These are phyloP conservation scores for Agraylea sexmaculata DNA, from an alignment of 1,140 invertebrate species.

Conservation along the genomic window DNA sequence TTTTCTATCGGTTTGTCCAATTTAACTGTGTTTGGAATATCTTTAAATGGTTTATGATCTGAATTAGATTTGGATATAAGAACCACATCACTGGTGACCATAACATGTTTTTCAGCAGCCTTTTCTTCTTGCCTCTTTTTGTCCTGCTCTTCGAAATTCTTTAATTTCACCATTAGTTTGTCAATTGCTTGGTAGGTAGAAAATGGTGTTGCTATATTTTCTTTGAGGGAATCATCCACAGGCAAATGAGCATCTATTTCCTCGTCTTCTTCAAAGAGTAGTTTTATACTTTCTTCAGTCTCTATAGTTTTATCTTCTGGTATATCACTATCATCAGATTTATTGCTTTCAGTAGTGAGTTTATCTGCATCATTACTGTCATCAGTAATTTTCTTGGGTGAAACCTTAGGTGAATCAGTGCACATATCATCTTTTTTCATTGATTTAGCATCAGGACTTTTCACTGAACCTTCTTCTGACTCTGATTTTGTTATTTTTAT, in stretches of 20 bases:
- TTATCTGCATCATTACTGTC: background rate
- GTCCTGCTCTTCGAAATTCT: conserved; percentile 39
- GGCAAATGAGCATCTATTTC: conserved; percentile 26
- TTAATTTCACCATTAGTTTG: conserved; percentile 38
- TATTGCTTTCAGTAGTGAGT: background rate
- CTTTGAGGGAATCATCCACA: conserved; percentile 26
- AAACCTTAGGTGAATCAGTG: too few relatives aligned
- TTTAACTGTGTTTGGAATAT: conserved; percentile 29
- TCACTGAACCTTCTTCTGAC: too few relatives aligned
- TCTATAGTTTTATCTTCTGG: conserved; percentile 10
- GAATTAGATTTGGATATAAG: conserved; percentile 36
- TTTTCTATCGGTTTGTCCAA: conserved; percentile 35
- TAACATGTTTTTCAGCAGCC: conserved; percentile 29
- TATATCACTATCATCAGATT: background rate
- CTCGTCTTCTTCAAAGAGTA: conserved; percentile 29
- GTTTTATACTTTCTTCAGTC: conserved; percentile 34
- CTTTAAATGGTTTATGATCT: conserved; percentile 35
- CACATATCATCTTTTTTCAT: too few relatives aligned
- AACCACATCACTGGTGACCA: conserved; percentile 38
- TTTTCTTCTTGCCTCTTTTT: conserved; percentile 36
- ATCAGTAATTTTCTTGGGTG: background rate
- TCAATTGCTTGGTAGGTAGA: conserved; percentile 27
- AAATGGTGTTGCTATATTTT: conserved; percentile 31
- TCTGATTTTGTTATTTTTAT: too few relatives aligned
- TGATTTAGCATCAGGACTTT: too few relatives aligned